Base-by-base conservation (phyloP, 2,113 vertebrate genomes). In the Neogale vison region DNA sequence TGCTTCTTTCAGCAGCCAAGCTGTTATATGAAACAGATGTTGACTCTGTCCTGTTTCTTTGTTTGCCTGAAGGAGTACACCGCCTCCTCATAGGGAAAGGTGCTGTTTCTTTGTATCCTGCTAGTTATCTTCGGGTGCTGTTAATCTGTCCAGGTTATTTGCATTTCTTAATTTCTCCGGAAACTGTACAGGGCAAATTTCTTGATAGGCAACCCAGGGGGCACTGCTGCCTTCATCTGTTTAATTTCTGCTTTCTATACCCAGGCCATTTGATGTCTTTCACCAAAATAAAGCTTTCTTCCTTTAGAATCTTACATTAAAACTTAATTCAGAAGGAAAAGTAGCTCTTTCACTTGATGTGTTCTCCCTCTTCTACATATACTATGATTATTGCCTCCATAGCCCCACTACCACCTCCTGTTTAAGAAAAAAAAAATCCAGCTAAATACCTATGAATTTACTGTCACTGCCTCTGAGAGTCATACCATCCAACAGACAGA, bases 21-120 rank as follows among this genome's bases (percentile, higher is more conserved):
- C 90, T 90, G 69, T 97, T 98, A 97, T 72, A 71, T 95, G 97
- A 98, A 98, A 98, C 97, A 98, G 94, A 98, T 98, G 95, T 97
- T 96, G 91, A 87, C 55, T 97, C 18, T 36, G 42, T 97, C 88
- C 79, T 94, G 61, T 85, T 82, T 57, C 93, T 97, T 96, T 96
- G 82, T 98, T 98, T 98, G 5, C 6, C 76, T 97, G 86, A 89
- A 97, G 74, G 83, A 98, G 17, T 95, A 39, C 2, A 63, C 59
- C 84, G 98, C 29, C 59, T 98, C 18, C 0, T 29, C 67, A 47
- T 84, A 84, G 59, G 93, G 0, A 18, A 97, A 97, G 97, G 89
- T 92, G 45, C 85, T 98, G 85, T 61, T 95, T 67, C 15, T 96
- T 97, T 97, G 96, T 89, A 34, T 91, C 88, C 15, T 97, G 50